Conservation (phyloP, 2,113 vertebrate genomes). For the Aegithalos caudatus region DNA sequence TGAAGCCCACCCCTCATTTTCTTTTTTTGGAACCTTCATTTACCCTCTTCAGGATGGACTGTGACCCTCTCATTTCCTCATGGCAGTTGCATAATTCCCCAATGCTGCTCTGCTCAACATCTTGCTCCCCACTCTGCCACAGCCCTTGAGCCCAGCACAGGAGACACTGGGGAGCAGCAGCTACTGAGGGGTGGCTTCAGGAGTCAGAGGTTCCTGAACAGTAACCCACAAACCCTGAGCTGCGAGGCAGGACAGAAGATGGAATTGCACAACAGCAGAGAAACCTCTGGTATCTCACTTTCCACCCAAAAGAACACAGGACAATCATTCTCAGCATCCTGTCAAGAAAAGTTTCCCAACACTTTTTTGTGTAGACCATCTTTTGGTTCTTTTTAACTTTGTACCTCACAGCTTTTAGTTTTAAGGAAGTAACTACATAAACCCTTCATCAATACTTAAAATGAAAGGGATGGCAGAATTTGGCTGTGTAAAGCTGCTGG, state of each 20-base stretch:
- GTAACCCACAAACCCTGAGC: background rate
- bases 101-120: background rate
- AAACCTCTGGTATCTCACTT: background rate
- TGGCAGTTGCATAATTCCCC: background rate
- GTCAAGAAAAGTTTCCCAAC: background rate
- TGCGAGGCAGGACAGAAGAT: background rate
- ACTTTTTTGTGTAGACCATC: background rate
- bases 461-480: background rate
- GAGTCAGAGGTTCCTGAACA: background rate
- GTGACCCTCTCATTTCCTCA: background rate
- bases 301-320: background rate
- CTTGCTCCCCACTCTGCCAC: background rate
- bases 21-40: background rate
- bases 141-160: background rate
- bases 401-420: background rate
- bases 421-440: background rate
- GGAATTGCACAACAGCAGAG: background rate
- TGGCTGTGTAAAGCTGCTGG: background rate
- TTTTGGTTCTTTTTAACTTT: background rate
- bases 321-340: background rate
- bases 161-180: background rate
- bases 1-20: background rate
- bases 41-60: fast-evolving
- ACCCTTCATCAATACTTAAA: background rate
- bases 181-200: background rate